These are phyloP conservation scores for Rhinoderma darwinii DNA, from an alignment of 2,113 vertebrate genomes.

Conservation along the genomic window DNA sequence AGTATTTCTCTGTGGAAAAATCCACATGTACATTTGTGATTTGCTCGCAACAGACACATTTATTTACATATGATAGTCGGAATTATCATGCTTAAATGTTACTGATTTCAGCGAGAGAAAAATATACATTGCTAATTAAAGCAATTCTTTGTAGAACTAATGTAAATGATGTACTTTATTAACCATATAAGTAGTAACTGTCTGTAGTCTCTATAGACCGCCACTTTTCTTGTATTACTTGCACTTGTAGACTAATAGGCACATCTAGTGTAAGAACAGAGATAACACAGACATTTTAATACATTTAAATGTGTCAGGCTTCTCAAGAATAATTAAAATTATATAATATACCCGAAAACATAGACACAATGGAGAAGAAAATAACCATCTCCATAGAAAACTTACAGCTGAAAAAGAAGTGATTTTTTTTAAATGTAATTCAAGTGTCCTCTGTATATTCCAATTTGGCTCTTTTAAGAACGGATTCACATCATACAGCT, in stretches of 20 bases:
- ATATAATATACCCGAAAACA: neutral
- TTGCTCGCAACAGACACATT: slow-evolving; percentile 40
- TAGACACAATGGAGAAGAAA: neutral
- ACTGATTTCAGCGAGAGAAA: slow-evolving; percentile 40
- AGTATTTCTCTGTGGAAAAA: slow-evolving; percentile 60
- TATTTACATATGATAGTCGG: slow-evolving; percentile 55
- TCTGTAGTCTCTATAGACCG: neutral
- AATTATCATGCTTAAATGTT: slow-evolving; percentile 48
- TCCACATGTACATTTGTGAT: slow-evolving; percentile 56
- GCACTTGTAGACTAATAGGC: neutral
- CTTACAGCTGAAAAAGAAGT: too few relatives aligned
- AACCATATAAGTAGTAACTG: neutral
- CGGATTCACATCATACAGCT: too few relatives aligned
- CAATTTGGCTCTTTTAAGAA: too few relatives aligned
- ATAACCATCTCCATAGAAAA: neutral
- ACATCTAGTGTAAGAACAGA: neutral
- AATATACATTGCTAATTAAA: slow-evolving; percentile 44
- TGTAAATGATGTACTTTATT: slow-evolving; percentile 13
- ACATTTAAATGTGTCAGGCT: neutral
- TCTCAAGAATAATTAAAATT: neutral
- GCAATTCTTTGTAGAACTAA: slow-evolving; percentile 24
- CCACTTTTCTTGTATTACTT: neutral
- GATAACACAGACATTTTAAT: too few relatives aligned
- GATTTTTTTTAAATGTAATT: too few relatives aligned
- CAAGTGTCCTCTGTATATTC: too few relatives aligned